Conservation (phyloP, 2,113 vertebrate genomes). For the Dipodomys merriami region DNA sequence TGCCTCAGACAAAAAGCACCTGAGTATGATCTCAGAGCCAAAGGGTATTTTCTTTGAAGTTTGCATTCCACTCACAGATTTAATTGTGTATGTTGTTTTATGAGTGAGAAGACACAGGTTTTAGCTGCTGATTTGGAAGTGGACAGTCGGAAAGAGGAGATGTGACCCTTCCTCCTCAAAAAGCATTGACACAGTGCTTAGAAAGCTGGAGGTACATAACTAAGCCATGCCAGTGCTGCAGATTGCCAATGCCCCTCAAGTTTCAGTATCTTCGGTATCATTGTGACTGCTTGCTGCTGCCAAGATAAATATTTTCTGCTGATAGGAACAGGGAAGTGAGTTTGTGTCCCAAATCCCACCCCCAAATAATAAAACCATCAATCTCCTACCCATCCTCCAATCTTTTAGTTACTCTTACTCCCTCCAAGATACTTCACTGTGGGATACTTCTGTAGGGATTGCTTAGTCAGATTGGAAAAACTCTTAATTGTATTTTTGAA, state of each 20-base stretch:
- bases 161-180: neutral
- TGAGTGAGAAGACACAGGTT: neutral
- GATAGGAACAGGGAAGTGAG: constrained; percentile 1
- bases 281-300: neutral
- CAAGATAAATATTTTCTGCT: neutral
- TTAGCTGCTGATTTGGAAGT: neutral
- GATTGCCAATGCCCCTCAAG: neutral
- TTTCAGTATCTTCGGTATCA: neutral
- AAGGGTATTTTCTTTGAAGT: constrained; percentile 52
- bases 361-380: neutral
- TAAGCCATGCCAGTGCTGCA: neutral
- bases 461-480: neutral
- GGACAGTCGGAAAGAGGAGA: neutral
- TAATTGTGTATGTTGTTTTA: neutral
- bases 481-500: constrained; percentile 13
- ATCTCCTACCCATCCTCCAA: too few species aligned
- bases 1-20: constrained; percentile 51
- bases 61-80: neutral
- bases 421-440: constrained; percentile 12
- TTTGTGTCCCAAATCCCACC: constrained; percentile 29
- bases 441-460: neutral
- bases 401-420: neutral
- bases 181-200: neutral
- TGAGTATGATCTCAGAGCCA: constrained; percentile 54
- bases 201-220: neutral